phyloP scores from a whole-genome alignment of 2,113 vertebrate species.

The Motacilla tschutschensis region DNA sequence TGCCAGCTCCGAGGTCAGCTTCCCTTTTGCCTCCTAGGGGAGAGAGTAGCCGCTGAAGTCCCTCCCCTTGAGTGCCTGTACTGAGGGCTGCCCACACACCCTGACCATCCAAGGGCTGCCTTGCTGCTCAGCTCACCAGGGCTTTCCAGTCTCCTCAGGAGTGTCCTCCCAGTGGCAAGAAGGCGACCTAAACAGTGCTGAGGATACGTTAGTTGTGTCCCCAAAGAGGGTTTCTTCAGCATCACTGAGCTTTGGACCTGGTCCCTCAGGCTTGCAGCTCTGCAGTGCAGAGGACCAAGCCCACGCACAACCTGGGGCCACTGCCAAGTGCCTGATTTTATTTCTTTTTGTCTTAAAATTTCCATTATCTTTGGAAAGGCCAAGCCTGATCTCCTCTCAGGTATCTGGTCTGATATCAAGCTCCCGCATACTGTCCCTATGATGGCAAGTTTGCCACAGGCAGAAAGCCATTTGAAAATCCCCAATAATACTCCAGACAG shows the following conservation, averaged over 20 bases:
- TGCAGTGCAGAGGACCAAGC: neutral
- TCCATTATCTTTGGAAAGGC: neutral
- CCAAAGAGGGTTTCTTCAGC: neutral
- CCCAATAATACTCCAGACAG: neutral
- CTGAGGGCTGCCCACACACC: neutral
- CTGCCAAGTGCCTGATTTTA: neutral
- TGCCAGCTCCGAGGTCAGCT: accelerated
- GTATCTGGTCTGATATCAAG: neutral
- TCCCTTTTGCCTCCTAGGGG: neutral
- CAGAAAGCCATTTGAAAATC: neutral
- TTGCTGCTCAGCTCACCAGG: neutral
- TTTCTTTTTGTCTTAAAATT: neutral
- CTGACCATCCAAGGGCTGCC: neutral
- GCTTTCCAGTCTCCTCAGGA: neutral
- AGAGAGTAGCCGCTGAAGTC: neutral
- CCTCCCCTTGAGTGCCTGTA: accelerated
- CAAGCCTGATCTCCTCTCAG: neutral
- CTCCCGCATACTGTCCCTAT: neutral
- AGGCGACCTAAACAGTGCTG: neutral
- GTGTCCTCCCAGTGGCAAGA: neutral
- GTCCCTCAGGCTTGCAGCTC: neutral
- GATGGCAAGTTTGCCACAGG: accelerated
- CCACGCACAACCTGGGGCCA: neutral
- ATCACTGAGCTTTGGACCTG: neutral
- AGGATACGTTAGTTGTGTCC: accelerated